Percentiles rank a stretch among this genome's conserved stretches.
Evolutionary conservation across 1,140 invertebrate genomes (phyloP).

Genomic region (Teleopsis dalmanni): DNA sequence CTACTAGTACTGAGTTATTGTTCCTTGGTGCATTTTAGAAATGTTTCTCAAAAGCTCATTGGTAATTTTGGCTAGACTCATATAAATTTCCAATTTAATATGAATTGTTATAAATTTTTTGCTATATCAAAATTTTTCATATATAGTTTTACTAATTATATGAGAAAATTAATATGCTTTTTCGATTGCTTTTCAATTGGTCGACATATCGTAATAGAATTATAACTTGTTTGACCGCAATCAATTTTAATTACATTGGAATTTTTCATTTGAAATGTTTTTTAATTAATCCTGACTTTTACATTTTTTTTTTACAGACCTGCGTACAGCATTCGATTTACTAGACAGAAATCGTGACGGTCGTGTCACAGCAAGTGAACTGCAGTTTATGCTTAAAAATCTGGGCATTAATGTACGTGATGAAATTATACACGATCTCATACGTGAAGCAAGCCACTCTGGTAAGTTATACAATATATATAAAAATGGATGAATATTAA

Average conservation of each 20-base stretch:
- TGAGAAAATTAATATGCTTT: too few species aligned
- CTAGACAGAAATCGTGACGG: constrained; percentile 68
- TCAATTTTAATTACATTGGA: neutral
- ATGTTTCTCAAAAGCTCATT: too few species aligned
- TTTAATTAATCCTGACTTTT: neutral
- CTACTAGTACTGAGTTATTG: too few species aligned
- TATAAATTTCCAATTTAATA: too few species aligned
- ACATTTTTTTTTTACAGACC: constrained; percentile 48
- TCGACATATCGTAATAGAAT: too few species aligned
- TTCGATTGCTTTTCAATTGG: too few species aligned
- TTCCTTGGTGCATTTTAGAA: too few species aligned
- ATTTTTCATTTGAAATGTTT: neutral
- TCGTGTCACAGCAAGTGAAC: constrained; percentile 59
- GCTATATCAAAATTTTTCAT: too few species aligned
- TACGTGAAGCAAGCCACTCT: constrained; percentile 61
- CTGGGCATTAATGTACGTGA: constrained; percentile 64
- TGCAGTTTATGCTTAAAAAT: constrained; percentile 67
- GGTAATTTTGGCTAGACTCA: too few species aligned
- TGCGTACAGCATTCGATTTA: constrained; percentile 64
- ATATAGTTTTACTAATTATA: too few species aligned
- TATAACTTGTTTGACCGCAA: too few species aligned
- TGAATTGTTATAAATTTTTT: too few species aligned
- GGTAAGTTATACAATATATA: constrained; percentile 42
- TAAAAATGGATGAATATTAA: neutral
- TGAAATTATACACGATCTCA: constrained; percentile 59